Conservation (phyloP, 2,888 invertebrate genomes). For the Sphaerophoria rueppellii region DNA sequence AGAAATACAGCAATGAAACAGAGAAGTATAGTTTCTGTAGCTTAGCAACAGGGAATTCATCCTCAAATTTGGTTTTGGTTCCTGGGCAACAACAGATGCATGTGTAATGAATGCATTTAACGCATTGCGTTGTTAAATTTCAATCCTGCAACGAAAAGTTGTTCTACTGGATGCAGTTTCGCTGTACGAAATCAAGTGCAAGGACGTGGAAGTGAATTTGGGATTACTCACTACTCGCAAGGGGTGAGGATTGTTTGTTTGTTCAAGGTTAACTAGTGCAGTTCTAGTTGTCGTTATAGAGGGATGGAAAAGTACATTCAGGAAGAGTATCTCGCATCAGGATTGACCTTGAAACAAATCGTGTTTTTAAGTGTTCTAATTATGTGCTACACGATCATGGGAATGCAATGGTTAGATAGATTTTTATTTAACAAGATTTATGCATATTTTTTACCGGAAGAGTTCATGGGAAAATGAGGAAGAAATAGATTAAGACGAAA, state of each 20-base stretch:
- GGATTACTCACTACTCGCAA: neutral
- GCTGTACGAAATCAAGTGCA: constrained; percentile 21
- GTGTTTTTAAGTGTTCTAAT: too few relatives aligned
- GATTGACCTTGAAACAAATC: constrained; percentile 25
- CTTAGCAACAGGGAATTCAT: too few relatives aligned
- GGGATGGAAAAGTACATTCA: neutral
- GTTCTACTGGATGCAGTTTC: constrained; percentile 36
- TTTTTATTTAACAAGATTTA: too few relatives aligned
- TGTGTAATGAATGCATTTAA: constrained; percentile 34
- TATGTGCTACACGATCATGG: too few relatives aligned
- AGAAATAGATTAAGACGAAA: too few relatives aligned
- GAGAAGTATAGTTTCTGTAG: neutral
- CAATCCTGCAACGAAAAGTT: neutral
- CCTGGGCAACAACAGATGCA: constrained; percentile 38
- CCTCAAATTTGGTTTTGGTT: too few relatives aligned
- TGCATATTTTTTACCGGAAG: too few relatives aligned
- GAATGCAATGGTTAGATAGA: too few relatives aligned
- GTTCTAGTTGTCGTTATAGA: neutral
- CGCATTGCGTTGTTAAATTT: constrained; percentile 12
- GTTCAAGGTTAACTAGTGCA: constrained; percentile 38
- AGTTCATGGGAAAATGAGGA: too few relatives aligned
- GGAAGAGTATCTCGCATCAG: constrained; percentile 1
- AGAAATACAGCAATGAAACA: neutral
- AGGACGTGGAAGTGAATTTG: constrained; percentile 52
- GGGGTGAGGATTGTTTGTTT: neutral